Evolutionary conservation across 2,113 vertebrate genomes (phyloP).

Genomic region (Alces alces): DNA sequence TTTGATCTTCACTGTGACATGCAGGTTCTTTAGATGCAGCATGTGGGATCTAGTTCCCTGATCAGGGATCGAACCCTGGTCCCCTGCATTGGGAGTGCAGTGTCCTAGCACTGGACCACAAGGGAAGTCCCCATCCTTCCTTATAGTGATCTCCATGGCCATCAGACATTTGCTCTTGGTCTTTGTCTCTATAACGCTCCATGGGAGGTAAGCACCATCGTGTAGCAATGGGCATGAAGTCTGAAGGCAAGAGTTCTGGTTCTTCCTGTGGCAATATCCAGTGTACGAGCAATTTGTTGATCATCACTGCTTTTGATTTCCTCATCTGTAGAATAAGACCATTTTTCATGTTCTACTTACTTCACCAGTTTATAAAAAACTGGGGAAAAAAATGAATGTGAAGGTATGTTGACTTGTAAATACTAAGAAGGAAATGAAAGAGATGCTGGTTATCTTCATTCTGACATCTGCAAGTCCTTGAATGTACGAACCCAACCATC

Average conservation of each 20-base stretch:
- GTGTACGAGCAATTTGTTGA: background rate
- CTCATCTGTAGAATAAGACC: background rate
- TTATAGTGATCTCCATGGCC: background rate
- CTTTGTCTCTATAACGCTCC: background rate
- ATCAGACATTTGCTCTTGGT: background rate
- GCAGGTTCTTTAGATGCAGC: no score
- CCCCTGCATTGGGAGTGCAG: no score
- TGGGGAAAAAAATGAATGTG: background rate
- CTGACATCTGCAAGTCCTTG: background rate
- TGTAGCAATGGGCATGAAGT: background rate
- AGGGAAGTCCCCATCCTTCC: background rate
- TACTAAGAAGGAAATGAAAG: background rate
- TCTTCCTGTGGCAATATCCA: background rate
- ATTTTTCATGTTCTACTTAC: slow-evolving; percentile 21
- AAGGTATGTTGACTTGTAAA: background rate
- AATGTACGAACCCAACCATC: background rate
- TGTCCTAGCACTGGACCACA: no score
- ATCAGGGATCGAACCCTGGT: no score
- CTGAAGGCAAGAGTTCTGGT: background rate
- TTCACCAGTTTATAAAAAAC: background rate
- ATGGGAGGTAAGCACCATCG: background rate
- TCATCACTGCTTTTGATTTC: background rate
- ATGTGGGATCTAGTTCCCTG: no score
- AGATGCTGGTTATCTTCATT: background rate
- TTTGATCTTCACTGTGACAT: no score